Conservation (phyloP, 2,113 vertebrate species). For the Thamnaconus septentrionalis region DNA sequence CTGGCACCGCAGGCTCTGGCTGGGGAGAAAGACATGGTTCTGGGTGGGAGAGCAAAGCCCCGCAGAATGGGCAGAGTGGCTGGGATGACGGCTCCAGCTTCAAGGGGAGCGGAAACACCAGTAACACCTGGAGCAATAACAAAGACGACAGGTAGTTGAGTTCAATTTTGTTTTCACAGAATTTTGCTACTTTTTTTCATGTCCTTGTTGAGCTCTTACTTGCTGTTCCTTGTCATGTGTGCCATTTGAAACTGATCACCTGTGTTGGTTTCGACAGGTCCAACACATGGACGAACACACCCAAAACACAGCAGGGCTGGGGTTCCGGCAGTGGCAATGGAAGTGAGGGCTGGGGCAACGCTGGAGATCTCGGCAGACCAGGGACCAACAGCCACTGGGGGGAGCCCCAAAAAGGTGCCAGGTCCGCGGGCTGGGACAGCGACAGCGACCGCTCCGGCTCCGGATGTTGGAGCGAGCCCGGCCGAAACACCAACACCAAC, state of each 20-base stretch:
- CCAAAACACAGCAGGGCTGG: constrained; percentile 87
- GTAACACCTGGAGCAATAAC: constrained; percentile 67
- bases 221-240: not conserved
- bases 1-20: constrained; percentile 60
- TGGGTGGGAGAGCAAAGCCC: constrained; percentile 87
- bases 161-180: not conserved
- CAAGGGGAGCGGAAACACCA: constrained; percentile 50
- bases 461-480: constrained; percentile 86
- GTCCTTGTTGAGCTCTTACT: not conserved
- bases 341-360: constrained; percentile 78
- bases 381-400: constrained; percentile 84
- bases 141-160: constrained; percentile 64
- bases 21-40: constrained; percentile 67
- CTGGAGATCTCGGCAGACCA: constrained; percentile 62
- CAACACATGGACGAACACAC: constrained; percentile 85
- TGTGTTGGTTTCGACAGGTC: constrained; percentile 60
- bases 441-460: constrained; percentile 91
- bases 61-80: constrained; percentile 73
- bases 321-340: constrained; percentile 72
- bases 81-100: constrained; percentile 66
- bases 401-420: constrained; percentile 82
- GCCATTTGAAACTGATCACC: constrained; percentile 60
- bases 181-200: not conserved
- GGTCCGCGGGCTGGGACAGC: constrained; percentile 84
- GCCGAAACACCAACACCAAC: constrained; percentile 77